phyloP scores from a whole-genome alignment of 2,113 vertebrate species.

The Miniopterus natalensis region DNA sequence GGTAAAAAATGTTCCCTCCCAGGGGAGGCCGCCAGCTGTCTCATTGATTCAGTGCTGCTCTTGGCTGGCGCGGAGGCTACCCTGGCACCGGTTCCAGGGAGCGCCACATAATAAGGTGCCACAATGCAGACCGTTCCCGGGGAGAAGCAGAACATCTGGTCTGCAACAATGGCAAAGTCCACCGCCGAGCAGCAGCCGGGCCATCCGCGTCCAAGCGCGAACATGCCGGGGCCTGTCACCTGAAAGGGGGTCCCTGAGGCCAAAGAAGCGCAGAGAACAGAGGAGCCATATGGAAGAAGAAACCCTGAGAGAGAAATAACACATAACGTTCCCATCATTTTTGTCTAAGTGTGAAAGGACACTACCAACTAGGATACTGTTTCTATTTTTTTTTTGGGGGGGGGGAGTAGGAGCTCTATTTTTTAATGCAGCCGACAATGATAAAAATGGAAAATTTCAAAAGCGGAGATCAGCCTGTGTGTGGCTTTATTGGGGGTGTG shows the following conservation, averaged over 20 bases:
- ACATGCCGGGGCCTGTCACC: slow-evolving; percentile 57
- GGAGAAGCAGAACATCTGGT: slow-evolving; percentile 89
- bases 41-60: slow-evolving; percentile 87
- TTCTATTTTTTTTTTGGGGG: background rate
- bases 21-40: slow-evolving; percentile 88
- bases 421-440: background rate
- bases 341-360: background rate
- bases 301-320: slow-evolving; percentile 42
- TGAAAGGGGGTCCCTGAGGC: slow-evolving; percentile 65
- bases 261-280: slow-evolving; percentile 64
- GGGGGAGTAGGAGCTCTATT: background rate
- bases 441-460: slow-evolving; percentile 6
- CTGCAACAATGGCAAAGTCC: slow-evolving; percentile 86
- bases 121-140: slow-evolving; percentile 86
- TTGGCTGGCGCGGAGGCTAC: slow-evolving; percentile 85
- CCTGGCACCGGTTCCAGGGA: slow-evolving; percentile 87
- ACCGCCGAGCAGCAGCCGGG: slow-evolving; percentile 77
- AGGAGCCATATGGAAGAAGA: slow-evolving; percentile 48
- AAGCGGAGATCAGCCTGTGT: background rate
- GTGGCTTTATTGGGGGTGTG: background rate
- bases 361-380: background rate
- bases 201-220: slow-evolving; percentile 73
- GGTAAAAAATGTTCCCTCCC: slow-evolving; percentile 85
- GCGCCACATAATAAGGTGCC: slow-evolving; percentile 86
- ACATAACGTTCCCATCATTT: background rate